phyloP scores from a whole-genome alignment of 2,888 invertebrate genomes.

The Mesorhabditis sp. region DNA sequence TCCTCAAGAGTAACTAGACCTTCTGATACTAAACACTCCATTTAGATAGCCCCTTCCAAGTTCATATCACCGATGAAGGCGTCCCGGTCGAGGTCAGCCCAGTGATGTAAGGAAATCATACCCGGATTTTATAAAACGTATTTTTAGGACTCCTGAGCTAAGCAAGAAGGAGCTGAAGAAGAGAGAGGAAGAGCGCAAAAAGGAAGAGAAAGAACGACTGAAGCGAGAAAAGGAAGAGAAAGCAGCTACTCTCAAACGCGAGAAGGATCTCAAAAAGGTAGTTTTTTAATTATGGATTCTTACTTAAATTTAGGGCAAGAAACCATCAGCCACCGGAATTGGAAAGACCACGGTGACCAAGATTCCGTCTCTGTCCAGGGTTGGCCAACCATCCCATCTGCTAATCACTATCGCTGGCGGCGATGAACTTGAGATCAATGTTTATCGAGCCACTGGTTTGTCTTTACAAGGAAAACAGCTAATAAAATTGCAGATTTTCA shows the following conservation, averaged over 20 bases:
- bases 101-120: background rate
- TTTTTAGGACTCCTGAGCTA: constrained; percentile 23
- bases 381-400: constrained; percentile 49
- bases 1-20: constrained; percentile 56
- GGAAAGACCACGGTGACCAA: constrained; percentile 42
- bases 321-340: constrained; percentile 12
- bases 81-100: constrained; percentile 21
- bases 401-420: constrained; percentile 40
- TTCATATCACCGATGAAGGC: constrained; percentile 64
- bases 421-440: constrained; percentile 44
- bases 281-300: background rate
- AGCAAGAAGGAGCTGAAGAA: constrained; percentile 37
- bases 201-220: constrained; percentile 44
- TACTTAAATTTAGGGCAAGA: constrained; percentile 27
- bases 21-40: constrained; percentile 9
- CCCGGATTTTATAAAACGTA: background rate
- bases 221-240: constrained; percentile 51
- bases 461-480: constrained; percentile 2
- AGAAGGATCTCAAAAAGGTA: constrained; percentile 26
- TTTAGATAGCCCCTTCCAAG: constrained; percentile 74
- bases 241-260: constrained; percentile 33
- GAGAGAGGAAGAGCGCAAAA: constrained; percentile 37
- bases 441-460: constrained; percentile 14
- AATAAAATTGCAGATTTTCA: constrained; percentile 8
- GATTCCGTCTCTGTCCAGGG: constrained; percentile 49